These are phyloP conservation scores for Probaryconus sp. DNA, from an alignment of 1,140 invertebrate species.

Conservation along the genomic window DNA sequence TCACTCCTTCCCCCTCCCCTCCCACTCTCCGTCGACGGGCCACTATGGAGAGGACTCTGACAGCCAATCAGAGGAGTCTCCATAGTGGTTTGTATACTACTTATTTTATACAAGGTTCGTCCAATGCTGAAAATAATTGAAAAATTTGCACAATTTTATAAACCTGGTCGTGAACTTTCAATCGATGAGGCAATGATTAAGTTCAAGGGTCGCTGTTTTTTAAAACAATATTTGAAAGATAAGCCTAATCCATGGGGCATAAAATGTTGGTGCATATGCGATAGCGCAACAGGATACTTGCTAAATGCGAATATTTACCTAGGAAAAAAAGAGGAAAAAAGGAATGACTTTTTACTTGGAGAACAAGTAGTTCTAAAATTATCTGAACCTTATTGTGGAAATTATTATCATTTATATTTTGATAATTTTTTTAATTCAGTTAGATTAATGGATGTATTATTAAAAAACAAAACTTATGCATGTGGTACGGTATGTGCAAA, in stretches of 20 bases:
- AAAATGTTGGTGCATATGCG: too few species aligned
- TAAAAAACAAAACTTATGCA: constrained; percentile 14
- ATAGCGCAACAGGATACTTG: constrained; percentile 3
- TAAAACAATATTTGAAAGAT: too few species aligned
- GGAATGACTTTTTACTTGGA: constrained; percentile 17
- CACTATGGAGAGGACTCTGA: too few species aligned
- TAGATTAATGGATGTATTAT: constrained; percentile 11
- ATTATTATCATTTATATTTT: constrained; percentile 29
- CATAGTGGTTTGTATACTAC: too few species aligned
- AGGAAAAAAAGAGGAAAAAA: constrained; percentile 18
- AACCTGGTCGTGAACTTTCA: not conserved
- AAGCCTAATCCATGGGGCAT: too few species aligned
- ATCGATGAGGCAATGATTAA: not conserved
- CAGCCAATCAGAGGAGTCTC: too few species aligned
- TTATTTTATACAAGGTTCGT: too few species aligned
- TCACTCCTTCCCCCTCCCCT: too few species aligned
- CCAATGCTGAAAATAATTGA: too few species aligned
- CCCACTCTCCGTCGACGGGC: too few species aligned
- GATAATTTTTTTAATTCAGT: constrained; percentile 35
- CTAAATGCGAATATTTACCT: constrained; percentile 14
- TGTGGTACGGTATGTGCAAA: constrained; percentile 14
- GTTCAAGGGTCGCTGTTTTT: too few species aligned
- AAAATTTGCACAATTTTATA: too few species aligned
- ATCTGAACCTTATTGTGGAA: not conserved
- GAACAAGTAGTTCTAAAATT: constrained; percentile 32